These are phyloP conservation scores for Paragorgia papillata DNA, from an alignment of 92 coral and sea anemone species.

Conservation along the genomic window DNA sequence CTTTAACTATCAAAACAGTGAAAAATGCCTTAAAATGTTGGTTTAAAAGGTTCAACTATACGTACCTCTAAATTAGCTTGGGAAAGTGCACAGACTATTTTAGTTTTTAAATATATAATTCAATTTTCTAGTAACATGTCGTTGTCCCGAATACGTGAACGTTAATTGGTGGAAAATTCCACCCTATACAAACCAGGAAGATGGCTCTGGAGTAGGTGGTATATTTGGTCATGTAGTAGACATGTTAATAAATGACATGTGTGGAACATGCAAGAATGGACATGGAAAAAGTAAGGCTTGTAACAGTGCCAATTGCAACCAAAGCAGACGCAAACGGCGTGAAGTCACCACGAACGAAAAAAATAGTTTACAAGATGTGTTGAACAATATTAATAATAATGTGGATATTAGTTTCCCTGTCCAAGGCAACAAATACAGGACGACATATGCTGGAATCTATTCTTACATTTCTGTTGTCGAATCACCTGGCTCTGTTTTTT, in stretches of 20 bases:
- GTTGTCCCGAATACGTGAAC: constrained; percentile 67
- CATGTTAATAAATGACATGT: constrained; percentile 53
- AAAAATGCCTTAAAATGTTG: no score
- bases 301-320: constrained; percentile 7
- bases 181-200: constrained; percentile 57
- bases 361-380: constrained; percentile 42
- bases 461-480: constrained; percentile 68
- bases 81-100: no score
- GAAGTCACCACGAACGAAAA: constrained; percentile 10
- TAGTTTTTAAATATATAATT: not conserved
- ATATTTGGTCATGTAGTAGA: constrained; percentile 49
- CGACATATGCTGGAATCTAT: constrained; percentile 58
- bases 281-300: constrained; percentile 55
- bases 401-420: constrained; percentile 78
- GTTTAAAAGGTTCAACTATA: no score
- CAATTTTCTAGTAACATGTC: constrained; percentile 61
- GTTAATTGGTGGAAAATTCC: constrained; percentile 73
- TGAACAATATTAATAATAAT: constrained; percentile 55
- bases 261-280: constrained; percentile 73
- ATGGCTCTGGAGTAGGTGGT: constrained; percentile 49
- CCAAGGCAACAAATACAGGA: constrained; percentile 66
- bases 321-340: constrained; percentile 14
- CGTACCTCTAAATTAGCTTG: no score
- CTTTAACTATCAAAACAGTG: no score
- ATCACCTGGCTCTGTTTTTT: constrained; percentile 79